Conservation (phyloP, 2,113 vertebrate genomes). For the Bostrychus sinensis region DNA sequence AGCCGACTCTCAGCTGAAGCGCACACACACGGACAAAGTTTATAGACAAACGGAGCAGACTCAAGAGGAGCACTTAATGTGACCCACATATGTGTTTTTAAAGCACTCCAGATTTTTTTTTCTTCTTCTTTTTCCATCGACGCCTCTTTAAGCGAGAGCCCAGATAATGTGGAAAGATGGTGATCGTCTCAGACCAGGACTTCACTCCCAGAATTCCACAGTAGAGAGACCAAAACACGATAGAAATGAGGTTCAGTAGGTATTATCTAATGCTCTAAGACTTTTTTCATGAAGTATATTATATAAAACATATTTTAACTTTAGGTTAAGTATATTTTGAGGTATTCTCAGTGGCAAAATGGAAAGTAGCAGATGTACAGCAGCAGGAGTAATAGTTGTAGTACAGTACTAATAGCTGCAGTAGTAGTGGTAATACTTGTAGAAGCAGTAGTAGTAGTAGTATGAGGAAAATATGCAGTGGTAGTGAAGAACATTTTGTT, state of each 20-base stretch:
- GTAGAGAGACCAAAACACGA: conserved; percentile 12
- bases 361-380: too few species aligned
- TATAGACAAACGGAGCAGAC: conserved; percentile 26
- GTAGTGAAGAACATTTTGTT: too few species aligned
- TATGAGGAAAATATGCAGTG: too few species aligned
- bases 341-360: too few species aligned
- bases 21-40: conserved; percentile 2
- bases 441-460: too few species aligned
- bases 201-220: conserved; percentile 43
- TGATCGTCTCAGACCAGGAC: conserved; percentile 57
- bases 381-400: too few species aligned
- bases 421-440: too few species aligned
- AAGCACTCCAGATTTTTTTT: conserved; percentile 38
- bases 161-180: conserved; percentile 78
- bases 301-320: too few species aligned
- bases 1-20: conserved; percentile 10
- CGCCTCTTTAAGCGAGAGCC: conserved; percentile 67
- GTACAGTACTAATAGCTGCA: too few species aligned
- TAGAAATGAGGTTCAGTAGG: conserved; percentile 10
- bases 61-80: conserved; percentile 43
- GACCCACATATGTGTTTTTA: conserved; percentile 62
- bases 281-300: too few species aligned
- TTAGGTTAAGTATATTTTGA: too few species aligned
- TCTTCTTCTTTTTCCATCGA: conserved; percentile 66
- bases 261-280: too few species aligned